Evolutionary conservation across 2,888 invertebrate genomes (phyloP), one percentile per base, ranked within the genome.

Genomic region (Zootermopsis nevadensis): DNA sequence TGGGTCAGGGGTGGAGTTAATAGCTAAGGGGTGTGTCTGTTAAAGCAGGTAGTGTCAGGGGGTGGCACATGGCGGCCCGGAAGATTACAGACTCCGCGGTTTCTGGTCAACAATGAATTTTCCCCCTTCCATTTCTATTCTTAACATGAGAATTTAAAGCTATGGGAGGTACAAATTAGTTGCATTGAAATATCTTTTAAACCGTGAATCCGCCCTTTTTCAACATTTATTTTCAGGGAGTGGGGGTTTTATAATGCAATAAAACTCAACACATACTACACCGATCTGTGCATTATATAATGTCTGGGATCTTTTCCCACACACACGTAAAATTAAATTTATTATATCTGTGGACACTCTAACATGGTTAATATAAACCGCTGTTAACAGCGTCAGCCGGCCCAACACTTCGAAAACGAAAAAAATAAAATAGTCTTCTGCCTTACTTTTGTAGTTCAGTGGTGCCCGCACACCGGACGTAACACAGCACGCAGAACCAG

Each of bases 81-180:
- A 19, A 66, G 79, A 79, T 79, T 79, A 79, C 35, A 79, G 79
- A 66, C 79, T 79, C 66, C 15, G 66, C 55, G 33, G 12, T 35
- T 79, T 79, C 60, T 66, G 79, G 79, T 79, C 79, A 79, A 79
- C 79, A 60, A 66, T 66, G 48, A 60, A 79, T 60, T 79, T 66
- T 35, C 35, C 79, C 79, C 79, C 60, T 60, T 53, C 38, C n/a
- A 42, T 24, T 38, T 42, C n/a, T 38, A 22, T 74, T 74, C 35
- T 74, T 38, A n/a, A 7, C 1, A 33, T 7, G n/a, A 35, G 38
- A 74, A 74, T 38, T 33, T n/a, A 74, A 69, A 69, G 22, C 31
- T 69, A 77, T 55, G 77, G 30, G 48, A 22, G 53, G 31, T 60
- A 48, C 35, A 79, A 35, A 60, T 79, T 60, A 79, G 55, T n/a